Evolutionary conservation across 1,140 invertebrate genomes (phyloP).

Genomic region (Lerema accius): DNA sequence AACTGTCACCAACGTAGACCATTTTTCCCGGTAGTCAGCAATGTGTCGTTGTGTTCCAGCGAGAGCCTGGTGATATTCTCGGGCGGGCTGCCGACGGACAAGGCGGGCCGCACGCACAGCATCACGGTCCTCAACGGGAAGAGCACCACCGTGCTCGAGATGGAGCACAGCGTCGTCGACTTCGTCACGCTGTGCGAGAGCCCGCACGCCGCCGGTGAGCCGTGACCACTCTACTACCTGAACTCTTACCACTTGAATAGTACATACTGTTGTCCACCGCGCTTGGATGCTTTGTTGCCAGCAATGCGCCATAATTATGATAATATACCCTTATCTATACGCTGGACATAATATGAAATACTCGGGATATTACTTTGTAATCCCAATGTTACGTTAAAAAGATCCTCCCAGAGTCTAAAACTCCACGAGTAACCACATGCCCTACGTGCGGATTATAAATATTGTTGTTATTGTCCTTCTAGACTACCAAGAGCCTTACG

Average conservation of each 20-base stretch:
- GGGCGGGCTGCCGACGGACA: constrained; percentile 95
- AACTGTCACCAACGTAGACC: too few species aligned
- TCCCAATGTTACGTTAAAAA: too few species aligned
- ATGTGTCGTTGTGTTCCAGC: constrained; percentile 43
- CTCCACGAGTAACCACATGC: not conserved
- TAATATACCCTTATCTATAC: too few species aligned
- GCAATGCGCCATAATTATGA: too few species aligned
- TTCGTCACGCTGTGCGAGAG: constrained; percentile 98
- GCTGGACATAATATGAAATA: too few species aligned
- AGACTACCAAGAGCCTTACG: constrained; percentile 99
- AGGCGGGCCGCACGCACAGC: constrained; percentile 94
- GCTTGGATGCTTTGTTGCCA: too few species aligned
- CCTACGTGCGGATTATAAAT: not conserved
- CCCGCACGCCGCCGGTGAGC: constrained; percentile 93
- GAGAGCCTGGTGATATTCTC: constrained; percentile 90
- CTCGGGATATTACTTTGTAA: too few species aligned
- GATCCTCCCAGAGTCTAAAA: too few species aligned
- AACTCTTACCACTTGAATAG: too few species aligned
- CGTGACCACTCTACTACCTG: too few species aligned
- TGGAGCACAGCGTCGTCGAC: constrained; percentile 99
- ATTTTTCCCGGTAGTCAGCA: not conserved
- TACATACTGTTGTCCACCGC: too few species aligned
- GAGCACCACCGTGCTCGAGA: constrained; percentile 98
- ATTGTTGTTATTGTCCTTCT: constrained; percentile 42
- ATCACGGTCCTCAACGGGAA: constrained; percentile 98